phyloP scores from a whole-genome alignment of 2,113 vertebrate genomes.

The Pao palembangensis region DNA sequence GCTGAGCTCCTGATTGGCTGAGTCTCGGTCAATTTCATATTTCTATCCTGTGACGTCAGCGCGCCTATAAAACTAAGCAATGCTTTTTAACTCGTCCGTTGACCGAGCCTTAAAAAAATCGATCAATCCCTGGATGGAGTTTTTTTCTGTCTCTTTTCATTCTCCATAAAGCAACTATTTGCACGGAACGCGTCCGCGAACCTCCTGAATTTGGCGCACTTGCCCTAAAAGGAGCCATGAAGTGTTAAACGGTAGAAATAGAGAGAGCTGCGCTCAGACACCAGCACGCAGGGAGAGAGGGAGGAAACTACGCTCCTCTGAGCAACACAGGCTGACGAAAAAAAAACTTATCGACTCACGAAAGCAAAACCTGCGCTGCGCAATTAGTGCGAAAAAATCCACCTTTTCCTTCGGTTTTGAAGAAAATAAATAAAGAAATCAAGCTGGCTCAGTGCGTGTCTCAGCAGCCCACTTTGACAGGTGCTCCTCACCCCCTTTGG shows the following conservation, averaged over 20 bases:
- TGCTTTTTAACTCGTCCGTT: conserved; percentile 95
- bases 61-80: conserved; percentile 94
- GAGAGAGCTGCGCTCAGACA: conserved; percentile 73
- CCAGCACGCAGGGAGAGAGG: conserved; percentile 80
- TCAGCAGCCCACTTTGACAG: conserved; percentile 93
- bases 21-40: conserved; percentile 84
- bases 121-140: conserved; percentile 75
- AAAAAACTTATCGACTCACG: conserved; percentile 73
- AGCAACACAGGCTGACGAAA: conserved; percentile 70
- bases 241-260: conserved; percentile 82
- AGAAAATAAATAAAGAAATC: conserved; percentile 85
- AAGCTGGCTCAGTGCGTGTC: conserved; percentile 98
- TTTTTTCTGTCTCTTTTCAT: conserved; percentile 47
- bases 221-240: conserved; percentile 81
- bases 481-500: conserved; percentile 95
- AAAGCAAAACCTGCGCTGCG: conserved; percentile 69
- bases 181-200: conserved; percentile 75
- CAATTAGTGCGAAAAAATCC: conserved; percentile 68
- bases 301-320: conserved; percentile 79
- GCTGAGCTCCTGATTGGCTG: conserved; percentile 82
- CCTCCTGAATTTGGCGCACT: conserved; percentile 76
- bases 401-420: conserved; percentile 72
- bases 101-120: conserved; percentile 84
- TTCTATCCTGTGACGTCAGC: conserved; percentile 86
- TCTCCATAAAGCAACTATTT: conserved; percentile 73